Percentiles rank a stretch among this genome's conserved stretches.
Conservation (phyloP, 2,797 vertebrate genomes). For the Morelia viridis region DNA sequence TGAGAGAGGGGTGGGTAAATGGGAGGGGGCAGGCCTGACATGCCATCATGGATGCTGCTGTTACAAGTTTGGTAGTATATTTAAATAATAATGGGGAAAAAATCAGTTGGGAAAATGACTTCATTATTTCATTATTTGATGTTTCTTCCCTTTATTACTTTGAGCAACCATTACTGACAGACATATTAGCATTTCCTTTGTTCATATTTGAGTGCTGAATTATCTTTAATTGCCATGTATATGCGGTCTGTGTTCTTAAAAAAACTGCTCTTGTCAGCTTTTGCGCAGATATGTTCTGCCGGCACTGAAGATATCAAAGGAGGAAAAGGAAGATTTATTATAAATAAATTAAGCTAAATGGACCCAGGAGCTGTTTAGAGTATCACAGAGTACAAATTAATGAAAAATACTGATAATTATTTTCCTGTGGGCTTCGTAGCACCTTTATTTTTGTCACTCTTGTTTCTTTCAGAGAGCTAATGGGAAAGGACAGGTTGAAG, state of each 20-base stretch:
- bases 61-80: conserved; percentile 28
- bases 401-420: conserved; percentile 37
- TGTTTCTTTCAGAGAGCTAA: conserved; percentile 35
- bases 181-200: conserved; percentile 60
- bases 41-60: conserved; percentile 27
- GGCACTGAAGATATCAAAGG: conserved; percentile 48
- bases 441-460: conserved; percentile 12
- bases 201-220: conserved; percentile 61
- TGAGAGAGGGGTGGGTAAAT: background rate
- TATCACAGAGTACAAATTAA: conserved; percentile 35
- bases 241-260: conserved; percentile 24
- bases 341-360: conserved; percentile 53
- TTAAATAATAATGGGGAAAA: conserved; percentile 23
- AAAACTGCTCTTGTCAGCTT: conserved; percentile 48
- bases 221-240: conserved; percentile 62
- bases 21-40: background rate
- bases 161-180: conserved; percentile 58
- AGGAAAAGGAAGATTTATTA: conserved; percentile 8
- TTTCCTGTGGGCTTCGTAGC: conserved; percentile 19
- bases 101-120: conserved; percentile 34
- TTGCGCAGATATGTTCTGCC: conserved; percentile 43
- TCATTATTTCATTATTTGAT: conserved; percentile 49
- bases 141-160: conserved; percentile 40
- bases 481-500: background rate
- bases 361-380: conserved; percentile 30